Evolutionary conservation across 1,140 invertebrate species (phyloP), one percentile per base, ranked within the genome.

Genomic region (Rhyacophila brunnea): DNA sequence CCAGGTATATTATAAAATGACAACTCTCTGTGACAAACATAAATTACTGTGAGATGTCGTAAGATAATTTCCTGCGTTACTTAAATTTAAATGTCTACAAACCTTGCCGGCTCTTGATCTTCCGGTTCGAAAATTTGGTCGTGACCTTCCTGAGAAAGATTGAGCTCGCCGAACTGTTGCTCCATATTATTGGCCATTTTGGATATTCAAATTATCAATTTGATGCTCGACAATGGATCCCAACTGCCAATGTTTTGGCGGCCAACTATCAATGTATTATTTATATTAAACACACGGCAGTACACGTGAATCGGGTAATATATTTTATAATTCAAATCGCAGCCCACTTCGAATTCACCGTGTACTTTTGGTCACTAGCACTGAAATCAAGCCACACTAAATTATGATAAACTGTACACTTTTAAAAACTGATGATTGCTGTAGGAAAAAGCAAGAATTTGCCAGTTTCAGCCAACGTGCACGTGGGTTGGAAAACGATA

Each of bases 71-170:
- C 23, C 23, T 3, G 23, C 23, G 23, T 28, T 28, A 3, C 23
- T 28, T 28, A 9, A 28, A 28, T 5, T 28, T 28, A 28, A 5
- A 28, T 28, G 23, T 28, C 23, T 28, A 28, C 23, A 49, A 28
- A 62, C 64, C 58, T 61, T 20, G 57, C 43, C 40, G 42, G 46
- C 2, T 62, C 60, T 18, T 45, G 38, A 48, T 62, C 60, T 23
- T 66, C 64, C 17, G 60, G 60, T 28, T 68, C 69, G 66, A 69
- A 70, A 51, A 67, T 65, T 59, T 69, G 68, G 52, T 70, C 69
- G 51, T 67, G 63, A 17, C 58, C 64, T 46, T 70, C 68, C 47
- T 68, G 58, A 44, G 65, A 59, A 40, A 61, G 59, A 36, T 56
- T 64, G 32, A 66, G 51, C 13, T 67, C 66, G 42, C 54, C 51